A percentile compares a stretch with the other conserved stretches of the same genome.
Evolutionary conservation across 2,888 invertebrate genomes (phyloP).

Genomic region (Hyppa rectilinea): DNA sequence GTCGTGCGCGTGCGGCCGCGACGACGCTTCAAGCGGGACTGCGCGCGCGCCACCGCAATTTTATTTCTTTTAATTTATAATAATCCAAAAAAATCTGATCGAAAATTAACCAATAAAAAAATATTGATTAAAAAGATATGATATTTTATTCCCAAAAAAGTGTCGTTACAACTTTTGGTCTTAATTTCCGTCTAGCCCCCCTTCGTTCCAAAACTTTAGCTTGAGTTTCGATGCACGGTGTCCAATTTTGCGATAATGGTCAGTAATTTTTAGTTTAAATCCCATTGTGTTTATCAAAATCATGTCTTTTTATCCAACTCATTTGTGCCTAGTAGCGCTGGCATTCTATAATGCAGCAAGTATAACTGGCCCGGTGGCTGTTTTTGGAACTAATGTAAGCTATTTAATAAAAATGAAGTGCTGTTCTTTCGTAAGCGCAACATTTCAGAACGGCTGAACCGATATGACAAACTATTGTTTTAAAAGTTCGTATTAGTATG

Average conservation of each 20-base stretch:
- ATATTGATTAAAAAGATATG: no score
- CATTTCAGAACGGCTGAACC: neutral
- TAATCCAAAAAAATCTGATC: no score
- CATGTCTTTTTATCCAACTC: slow-evolving; percentile 11
- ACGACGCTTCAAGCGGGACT: slow-evolving; percentile 87
- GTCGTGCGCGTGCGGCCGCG: slow-evolving; percentile 87
- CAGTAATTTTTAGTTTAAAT: slow-evolving; percentile 1
- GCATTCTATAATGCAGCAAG: neutral
- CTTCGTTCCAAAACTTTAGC: no score
- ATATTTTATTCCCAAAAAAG: no score
- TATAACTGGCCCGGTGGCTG: neutral
- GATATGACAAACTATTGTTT: neutral
- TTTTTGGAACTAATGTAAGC: neutral
- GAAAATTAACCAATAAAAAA: no score
- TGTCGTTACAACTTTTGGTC: no score
- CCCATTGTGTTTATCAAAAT: slow-evolving; percentile 9
- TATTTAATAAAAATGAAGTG: neutral
- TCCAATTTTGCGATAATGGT: slow-evolving; percentile 2
- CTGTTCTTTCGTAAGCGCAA: neutral
- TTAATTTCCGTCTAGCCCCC: no score
- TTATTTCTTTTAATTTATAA: no score
- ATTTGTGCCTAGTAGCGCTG: slow-evolving; percentile 13
- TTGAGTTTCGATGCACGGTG: slow-evolving; percentile 15
- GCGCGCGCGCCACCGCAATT: slow-evolving; percentile 82
- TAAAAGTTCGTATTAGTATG: neutral